Evolutionary conservation across 1,140 invertebrate genomes (phyloP).

Genomic region (Calliopsis andreniformis): DNA sequence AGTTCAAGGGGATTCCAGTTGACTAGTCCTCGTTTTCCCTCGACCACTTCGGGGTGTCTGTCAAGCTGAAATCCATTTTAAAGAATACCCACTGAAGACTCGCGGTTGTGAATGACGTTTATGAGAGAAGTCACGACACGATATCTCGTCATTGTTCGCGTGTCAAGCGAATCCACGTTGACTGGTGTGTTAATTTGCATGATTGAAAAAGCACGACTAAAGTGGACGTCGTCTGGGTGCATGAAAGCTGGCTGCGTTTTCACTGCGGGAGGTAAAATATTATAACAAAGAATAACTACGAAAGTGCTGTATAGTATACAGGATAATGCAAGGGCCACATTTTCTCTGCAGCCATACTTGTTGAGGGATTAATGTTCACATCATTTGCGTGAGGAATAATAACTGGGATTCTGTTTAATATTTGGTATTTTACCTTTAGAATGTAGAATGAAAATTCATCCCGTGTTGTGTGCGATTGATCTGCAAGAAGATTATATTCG

Average conservation of each 20-base stretch:
- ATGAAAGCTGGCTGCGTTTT: background rate
- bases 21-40: background rate
- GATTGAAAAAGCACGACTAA: constrained; percentile 37
- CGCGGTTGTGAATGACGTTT: constrained; percentile 30
- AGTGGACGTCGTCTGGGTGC: background rate
- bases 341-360: too few relatives aligned
- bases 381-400: too few relatives aligned
- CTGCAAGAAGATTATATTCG: too few relatives aligned
- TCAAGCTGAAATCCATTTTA: constrained; percentile 28
- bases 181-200: constrained; percentile 35
- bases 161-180: constrained; percentile 19
- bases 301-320: too few relatives aligned
- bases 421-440: too few relatives aligned
- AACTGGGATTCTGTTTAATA: too few relatives aligned
- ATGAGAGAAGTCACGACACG: constrained; percentile 32
- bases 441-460: too few relatives aligned
- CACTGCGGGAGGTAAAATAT: too few relatives aligned
- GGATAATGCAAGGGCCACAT: too few relatives aligned
- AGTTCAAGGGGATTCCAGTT: background rate
- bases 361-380: too few relatives aligned
- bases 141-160: background rate
- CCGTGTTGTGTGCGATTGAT: too few relatives aligned
- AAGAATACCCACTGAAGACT: constrained; percentile 8
- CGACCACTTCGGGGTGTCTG: background rate
- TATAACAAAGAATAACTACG: too few relatives aligned